Evolutionary conservation across 2,888 invertebrate genomes (phyloP), one percentile per base, ranked within the genome.

Genomic region (Drosophila parthenogenetica): DNA sequence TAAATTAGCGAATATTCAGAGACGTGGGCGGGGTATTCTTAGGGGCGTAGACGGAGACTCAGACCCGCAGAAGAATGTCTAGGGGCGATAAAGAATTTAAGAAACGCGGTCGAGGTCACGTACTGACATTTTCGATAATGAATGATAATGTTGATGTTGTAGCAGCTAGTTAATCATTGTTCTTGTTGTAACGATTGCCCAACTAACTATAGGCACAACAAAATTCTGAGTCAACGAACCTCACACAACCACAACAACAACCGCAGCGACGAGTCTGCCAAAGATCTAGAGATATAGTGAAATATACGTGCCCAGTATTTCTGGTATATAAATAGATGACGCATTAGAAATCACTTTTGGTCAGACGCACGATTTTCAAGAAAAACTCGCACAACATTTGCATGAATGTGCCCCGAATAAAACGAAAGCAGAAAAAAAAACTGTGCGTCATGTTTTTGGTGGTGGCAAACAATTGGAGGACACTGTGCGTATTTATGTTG

Each of bases 101-200:
- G 68, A 83, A 85, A 87, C 73, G 82, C 87, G 85, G 85, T 85
- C 85, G 85, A 85, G 89, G 85, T 89, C 85, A 85, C 70, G 69
- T 73, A 72, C 83, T 87, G 89, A 81, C 89, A 89, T 85, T 89
- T 89, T 87, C 89, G 49, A 49, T 57, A 63, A 40, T 64, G 48
- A 59, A 58, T 59, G 50, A 61, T 77, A 60, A 62, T 49, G 45
- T 60, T 53, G 11, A 32, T 50, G 29, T 32, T 59, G 58, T 69
- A 40, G 43, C 59, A 25, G 67, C 78, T 71, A 81, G 71, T 79
- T 77, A 72, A 67, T 77, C 58, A 63, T 73, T 35, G 61, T 22
- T 69, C 48, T 37, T 48, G 19, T 19, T 57, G 61, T 45, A 43
- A 43, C 60, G 70, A 78, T 83, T 83, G 85, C 87, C 65, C 85